Evolutionary conservation across 64 coral and sea anemone species (phyloP).

Genomic region (Montipora capricornis): DNA sequence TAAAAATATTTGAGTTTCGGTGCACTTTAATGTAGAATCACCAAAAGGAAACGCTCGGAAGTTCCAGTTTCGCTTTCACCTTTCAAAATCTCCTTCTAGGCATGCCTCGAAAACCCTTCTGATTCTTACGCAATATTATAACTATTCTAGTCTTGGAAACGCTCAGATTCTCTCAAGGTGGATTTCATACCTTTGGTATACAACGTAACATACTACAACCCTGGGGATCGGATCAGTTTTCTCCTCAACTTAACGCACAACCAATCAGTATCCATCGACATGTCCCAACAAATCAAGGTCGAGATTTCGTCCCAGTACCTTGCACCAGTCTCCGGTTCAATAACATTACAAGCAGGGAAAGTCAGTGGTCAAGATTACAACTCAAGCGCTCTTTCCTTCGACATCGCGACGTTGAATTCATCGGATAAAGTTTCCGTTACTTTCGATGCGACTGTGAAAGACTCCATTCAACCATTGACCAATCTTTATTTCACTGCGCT

Average conservation of each 20-base stretch:
- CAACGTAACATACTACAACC: slow-evolving; percentile 86
- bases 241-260: slow-evolving; percentile 71
- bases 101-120: no score
- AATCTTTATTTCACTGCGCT: slow-evolving; percentile 74
- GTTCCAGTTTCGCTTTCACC: no score
- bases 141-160: background rate
- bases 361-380: background rate
- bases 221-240: slow-evolving; percentile 72
- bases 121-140: no score
- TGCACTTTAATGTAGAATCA: no score
- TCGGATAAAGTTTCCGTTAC: background rate
- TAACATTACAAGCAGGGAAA: background rate
- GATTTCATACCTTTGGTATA: slow-evolving; percentile 54
- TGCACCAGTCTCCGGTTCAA: background rate
- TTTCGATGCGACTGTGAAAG: slow-evolving; percentile 58
- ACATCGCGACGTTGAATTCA: background rate
- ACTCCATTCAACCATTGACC: slow-evolving; percentile 74
- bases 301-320: slow-evolving; percentile 63
- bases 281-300: slow-evolving; percentile 5
- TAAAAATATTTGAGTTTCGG: no score
- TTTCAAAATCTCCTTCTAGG: no score
- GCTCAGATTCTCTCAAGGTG: slow-evolving; percentile 9
- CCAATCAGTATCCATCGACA: slow-evolving; percentile 17
- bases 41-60: no score
- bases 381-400: slow-evolving; percentile 30